phyloP scores from a whole-genome alignment of 2,888 invertebrate genomes.

The Matsumyia berberina region DNA sequence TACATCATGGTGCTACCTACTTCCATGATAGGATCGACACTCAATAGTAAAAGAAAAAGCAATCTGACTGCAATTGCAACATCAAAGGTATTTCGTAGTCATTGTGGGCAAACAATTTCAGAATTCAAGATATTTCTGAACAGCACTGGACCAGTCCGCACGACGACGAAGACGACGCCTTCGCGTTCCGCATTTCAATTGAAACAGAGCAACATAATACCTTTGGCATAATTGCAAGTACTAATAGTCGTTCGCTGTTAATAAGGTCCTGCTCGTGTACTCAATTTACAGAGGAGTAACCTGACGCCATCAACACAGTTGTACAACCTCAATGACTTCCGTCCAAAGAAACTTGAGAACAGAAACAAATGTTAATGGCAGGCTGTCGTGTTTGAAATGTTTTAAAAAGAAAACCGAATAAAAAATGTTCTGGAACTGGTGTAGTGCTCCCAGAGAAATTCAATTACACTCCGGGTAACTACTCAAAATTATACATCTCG shows the following conservation, averaged over 20 bases:
- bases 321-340: slow-evolving; percentile 7
- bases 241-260: slow-evolving; percentile 1
- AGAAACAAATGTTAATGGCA: slow-evolving; percentile 42
- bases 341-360: slow-evolving; percentile 17
- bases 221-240: slow-evolving; percentile 12
- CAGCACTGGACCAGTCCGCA: too few relatives aligned
- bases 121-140: too few relatives aligned
- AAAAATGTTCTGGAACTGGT: slow-evolving; percentile 4
- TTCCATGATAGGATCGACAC: too few relatives aligned
- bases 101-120: too few relatives aligned
- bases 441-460: slow-evolving; percentile 38
- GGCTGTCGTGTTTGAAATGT: slow-evolving; percentile 29
- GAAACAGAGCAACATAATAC: slow-evolving; percentile 10
- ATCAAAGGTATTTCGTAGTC: too few relatives aligned
- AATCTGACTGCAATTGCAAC: too few relatives aligned
- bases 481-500: slow-evolving; percentile 47
- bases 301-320: background rate
- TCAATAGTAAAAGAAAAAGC: too few relatives aligned
- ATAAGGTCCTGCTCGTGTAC: slow-evolving; percentile 20
- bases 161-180: background rate
- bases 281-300: slow-evolving; percentile 8
- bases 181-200: background rate
- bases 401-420: slow-evolving; percentile 13
- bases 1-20: too few relatives aligned
- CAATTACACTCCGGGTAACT: slow-evolving; percentile 48